These are phyloP conservation scores for Brachionus manjavacas DNA, from an alignment of 1,140 invertebrate genomes.

Conservation along the genomic window DNA sequence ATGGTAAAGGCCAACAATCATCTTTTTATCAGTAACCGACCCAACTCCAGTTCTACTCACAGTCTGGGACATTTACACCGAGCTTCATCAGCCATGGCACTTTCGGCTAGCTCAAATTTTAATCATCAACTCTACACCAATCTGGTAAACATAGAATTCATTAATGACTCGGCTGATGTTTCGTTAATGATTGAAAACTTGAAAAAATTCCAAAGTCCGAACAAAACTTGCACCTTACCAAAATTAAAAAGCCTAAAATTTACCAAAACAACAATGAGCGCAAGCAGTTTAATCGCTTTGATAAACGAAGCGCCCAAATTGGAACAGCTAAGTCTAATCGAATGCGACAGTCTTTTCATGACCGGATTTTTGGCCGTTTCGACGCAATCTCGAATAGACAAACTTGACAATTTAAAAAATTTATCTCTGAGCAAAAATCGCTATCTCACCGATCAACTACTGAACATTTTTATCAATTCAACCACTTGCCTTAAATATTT, in stretches of 20 bases:
- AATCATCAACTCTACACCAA: constrained; percentile 20
- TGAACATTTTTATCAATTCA: constrained; percentile 30
- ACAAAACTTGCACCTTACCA: background rate
- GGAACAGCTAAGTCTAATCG: background rate
- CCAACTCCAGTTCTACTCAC: background rate
- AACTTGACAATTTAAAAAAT: background rate
- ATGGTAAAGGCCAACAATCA: constrained; percentile 28
- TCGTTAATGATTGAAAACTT: constrained; percentile 18
- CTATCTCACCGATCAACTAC: background rate
- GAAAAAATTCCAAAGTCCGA: background rate
- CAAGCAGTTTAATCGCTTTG: background rate
- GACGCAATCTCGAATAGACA: background rate
- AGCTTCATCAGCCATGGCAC: constrained; percentile 1
- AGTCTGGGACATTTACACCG: background rate
- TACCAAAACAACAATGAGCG: constrained; percentile 13
- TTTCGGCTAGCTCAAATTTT: constrained; percentile 6
- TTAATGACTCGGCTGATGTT: constrained; percentile 32
- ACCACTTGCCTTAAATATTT: background rate
- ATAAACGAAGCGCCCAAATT: background rate
- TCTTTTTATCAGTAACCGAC: constrained; percentile 12
- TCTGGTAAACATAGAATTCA: constrained; percentile 32
- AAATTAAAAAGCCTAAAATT: constrained; percentile 27
- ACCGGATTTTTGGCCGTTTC: background rate
- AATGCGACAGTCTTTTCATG: constrained; percentile 38
- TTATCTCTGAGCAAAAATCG: constrained; percentile 20